A percentile compares a stretch with the other conserved stretches of the same genome.
Evolutionary conservation across 2,113 vertebrate genomes (phyloP).

Genomic region (Mellivora capensis): DNA sequence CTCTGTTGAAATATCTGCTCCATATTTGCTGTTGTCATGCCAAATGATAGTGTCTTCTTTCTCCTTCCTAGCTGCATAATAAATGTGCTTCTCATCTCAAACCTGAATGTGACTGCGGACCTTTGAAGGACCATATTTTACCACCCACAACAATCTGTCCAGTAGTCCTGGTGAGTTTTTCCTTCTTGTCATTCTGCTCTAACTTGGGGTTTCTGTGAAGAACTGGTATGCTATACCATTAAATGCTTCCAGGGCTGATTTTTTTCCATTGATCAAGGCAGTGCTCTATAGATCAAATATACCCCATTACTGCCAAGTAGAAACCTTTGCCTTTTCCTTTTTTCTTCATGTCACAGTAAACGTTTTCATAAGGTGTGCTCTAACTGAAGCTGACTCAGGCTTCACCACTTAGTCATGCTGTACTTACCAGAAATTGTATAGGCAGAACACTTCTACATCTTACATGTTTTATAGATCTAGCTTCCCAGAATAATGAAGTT

Average conservation of each 20-base stretch:
- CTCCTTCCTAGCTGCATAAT: conserved; percentile 89
- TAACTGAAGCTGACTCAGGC: conserved; percentile 75
- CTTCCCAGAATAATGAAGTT: conserved; percentile 87
- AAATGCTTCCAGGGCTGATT: not conserved
- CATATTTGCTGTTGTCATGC: not conserved
- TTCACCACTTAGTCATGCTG: conserved; percentile 77
- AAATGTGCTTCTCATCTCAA: conserved; percentile 97
- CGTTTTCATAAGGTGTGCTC: conserved; percentile 54
- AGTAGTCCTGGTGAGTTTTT: conserved; percentile 90
- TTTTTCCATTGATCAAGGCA: not conserved
- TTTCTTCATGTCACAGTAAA: conserved; percentile 61
- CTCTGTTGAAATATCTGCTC: not conserved
- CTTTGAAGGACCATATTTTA: conserved; percentile 94
- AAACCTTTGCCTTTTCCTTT: conserved; percentile 39
- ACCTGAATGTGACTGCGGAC: conserved; percentile 95
- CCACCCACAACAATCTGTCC: conserved; percentile 95
- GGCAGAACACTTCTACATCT: conserved; percentile 78
- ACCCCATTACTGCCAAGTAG: not conserved
- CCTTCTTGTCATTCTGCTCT: not conserved
- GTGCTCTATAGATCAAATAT: not conserved
- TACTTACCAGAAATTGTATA: conserved; percentile 83
- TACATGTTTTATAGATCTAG: conserved; percentile 83
- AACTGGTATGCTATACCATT: not conserved
- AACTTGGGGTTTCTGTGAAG: not conserved
- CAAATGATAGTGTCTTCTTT: conserved; percentile 63